Evolutionary conservation across 2,888 invertebrate genomes (phyloP).

Genomic region (Urechis unicinctus): DNA sequence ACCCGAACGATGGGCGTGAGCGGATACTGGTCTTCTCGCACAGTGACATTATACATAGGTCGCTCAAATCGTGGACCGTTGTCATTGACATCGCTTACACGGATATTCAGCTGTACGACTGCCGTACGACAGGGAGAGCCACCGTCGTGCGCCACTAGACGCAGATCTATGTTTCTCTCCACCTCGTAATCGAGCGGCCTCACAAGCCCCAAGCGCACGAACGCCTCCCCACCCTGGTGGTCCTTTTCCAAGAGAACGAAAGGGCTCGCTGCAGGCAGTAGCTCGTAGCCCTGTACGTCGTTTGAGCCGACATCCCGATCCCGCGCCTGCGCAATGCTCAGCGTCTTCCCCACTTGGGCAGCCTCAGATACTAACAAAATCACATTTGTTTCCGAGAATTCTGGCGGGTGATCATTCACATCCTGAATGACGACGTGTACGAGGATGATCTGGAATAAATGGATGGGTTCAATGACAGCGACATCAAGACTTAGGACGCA

Average conservation of each 20-base stretch:
- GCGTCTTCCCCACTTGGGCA: constrained; percentile 9
- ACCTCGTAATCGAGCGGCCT: constrained; percentile 1
- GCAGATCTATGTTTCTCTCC: neutral
- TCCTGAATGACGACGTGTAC: constrained; percentile 6
- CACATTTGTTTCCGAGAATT: neutral
- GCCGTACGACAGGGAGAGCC: neutral
- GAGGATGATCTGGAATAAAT: constrained; percentile 8
- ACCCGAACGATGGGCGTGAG: neutral
- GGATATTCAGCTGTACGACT: neutral
- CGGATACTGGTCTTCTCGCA: neutral
- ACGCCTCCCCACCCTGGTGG: neutral
- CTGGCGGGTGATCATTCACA: constrained; percentile 12
- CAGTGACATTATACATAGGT: neutral
- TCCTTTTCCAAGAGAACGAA: neutral
- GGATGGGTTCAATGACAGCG: constrained; percentile 4
- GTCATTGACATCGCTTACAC: constrained; percentile 3
- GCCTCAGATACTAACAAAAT: neutral
- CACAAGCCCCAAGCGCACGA: neutral
- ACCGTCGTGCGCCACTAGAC: constrained; percentile 3
- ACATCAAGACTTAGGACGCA: constrained; percentile 7
- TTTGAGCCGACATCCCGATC: constrained; percentile 16
- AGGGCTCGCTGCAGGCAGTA: neutral
- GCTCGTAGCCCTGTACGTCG: constrained; percentile 13
- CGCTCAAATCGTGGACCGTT: constrained; percentile 1
- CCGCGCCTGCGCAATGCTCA: constrained; percentile 13